These are phyloP conservation scores for Aspidiotus rigidus DNA, from an alignment of 2,888 invertebrate species.

Conservation along the genomic window DNA sequence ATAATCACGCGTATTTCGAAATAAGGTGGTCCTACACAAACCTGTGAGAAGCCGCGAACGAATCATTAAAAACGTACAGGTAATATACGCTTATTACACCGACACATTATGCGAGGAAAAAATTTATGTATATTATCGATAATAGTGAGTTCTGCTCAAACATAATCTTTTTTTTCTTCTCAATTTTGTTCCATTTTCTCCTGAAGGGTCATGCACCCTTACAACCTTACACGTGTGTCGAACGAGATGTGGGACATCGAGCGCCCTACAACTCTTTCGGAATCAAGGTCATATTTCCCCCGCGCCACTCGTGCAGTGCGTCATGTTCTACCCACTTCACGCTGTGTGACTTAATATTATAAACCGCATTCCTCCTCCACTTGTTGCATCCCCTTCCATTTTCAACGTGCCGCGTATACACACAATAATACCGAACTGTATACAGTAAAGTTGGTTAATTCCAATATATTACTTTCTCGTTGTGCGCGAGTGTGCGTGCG, in stretches of 20 bases:
- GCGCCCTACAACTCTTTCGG: constrained; percentile 34
- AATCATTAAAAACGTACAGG: too few species aligned
- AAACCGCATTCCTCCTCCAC: constrained; percentile 33
- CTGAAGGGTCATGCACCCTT: constrained; percentile 15
- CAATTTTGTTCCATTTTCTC: constrained; percentile 4
- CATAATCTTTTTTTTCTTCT: neutral
- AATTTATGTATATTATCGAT: too few species aligned
- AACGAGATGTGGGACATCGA: constrained; percentile 31
- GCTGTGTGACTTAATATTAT: constrained; percentile 28
- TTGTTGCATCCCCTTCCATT: constrained; percentile 33
- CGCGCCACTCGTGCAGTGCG: constrained; percentile 16
- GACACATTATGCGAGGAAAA: too few species aligned
- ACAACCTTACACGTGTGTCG: constrained; percentile 24
- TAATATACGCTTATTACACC: too few species aligned
- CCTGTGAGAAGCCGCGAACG: too few species aligned
- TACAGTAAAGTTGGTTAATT: constrained; percentile 5
- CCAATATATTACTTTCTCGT: constrained; percentile 3
- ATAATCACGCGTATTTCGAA: too few species aligned
- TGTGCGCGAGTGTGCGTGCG: constrained; percentile 13
- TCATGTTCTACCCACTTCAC: constrained; percentile 31
- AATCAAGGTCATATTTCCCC: constrained; percentile 33
- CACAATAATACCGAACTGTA: too few species aligned
- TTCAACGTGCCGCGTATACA: constrained; percentile 5
- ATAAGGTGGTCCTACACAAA: too few species aligned
- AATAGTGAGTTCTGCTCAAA: neutral